A percentile compares a stretch with the other conserved stretches of the same genome.
Conservation (phyloP, 1,140 invertebrate species). For the Eumeta japonica region DNA sequence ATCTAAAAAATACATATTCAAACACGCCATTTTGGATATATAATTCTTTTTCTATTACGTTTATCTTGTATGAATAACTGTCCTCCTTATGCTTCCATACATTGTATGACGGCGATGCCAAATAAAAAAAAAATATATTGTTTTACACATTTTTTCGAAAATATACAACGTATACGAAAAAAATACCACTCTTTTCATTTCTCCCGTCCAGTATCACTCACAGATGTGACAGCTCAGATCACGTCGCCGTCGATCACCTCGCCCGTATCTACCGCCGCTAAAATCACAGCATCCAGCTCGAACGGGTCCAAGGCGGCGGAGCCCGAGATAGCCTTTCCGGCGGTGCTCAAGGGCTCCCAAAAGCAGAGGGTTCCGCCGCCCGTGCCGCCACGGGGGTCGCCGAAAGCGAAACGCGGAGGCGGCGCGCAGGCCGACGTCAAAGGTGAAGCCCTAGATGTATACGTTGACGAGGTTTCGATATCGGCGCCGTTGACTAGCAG, state of each 20-base stretch:
- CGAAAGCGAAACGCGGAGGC: constrained; percentile 59
- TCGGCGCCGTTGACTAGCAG: constrained; percentile 41
- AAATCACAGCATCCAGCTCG: constrained; percentile 38
- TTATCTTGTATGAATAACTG: not conserved
- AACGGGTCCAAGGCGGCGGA: constrained; percentile 29
- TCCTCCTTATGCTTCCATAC: no score
- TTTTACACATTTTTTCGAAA: constrained; percentile 27
- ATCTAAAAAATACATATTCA: constrained; percentile 53
- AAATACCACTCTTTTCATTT: constrained; percentile 8
- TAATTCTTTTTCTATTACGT: constrained; percentile 20
- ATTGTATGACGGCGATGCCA: constrained; percentile 38
- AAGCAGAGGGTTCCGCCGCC: constrained; percentile 75
- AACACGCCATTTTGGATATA: constrained; percentile 53
- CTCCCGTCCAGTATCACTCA: constrained; percentile 40
- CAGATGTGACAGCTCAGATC: constrained; percentile 55
- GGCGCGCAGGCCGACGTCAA: constrained; percentile 43
- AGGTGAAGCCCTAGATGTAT: constrained; percentile 41
- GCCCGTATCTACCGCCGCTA: constrained; percentile 52
- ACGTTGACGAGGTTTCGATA: constrained; percentile 33
- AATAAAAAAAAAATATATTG: constrained; percentile 14
- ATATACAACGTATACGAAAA: constrained; percentile 24
- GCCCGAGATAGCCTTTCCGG: constrained; percentile 63
- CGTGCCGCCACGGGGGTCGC: constrained; percentile 78
- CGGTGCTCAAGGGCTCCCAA: constrained; percentile 69
- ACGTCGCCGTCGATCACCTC: constrained; percentile 59